Evolutionary conservation across 2,797 vertebrate species (phyloP).

Genomic region (Rhynchonycteris naso): DNA sequence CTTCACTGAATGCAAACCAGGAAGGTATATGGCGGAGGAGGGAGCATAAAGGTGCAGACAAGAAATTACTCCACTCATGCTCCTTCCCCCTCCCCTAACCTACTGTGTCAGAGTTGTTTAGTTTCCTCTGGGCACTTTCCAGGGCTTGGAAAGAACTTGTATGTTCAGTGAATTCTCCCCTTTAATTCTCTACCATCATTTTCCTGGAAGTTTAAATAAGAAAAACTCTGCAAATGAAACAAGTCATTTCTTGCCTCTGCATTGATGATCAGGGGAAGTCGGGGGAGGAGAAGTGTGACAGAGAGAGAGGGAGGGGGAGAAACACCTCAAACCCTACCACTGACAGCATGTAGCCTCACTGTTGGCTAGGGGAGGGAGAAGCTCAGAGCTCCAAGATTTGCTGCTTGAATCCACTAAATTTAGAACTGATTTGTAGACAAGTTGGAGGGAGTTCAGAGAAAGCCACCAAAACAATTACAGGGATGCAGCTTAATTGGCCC

Average conservation of each 20-base stretch:
- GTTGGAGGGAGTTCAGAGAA: constrained; percentile 78
- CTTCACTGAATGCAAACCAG: not conserved
- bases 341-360: not conserved
- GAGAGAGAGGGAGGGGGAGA: not conserved
- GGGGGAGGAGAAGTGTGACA: not conserved
- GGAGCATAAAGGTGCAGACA: not conserved
- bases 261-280: not conserved
- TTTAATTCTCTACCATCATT: constrained; percentile 54
- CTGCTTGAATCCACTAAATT: constrained; percentile 70
- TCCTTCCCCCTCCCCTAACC: not conserved
- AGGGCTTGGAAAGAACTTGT: constrained; percentile 28
- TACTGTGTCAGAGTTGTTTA: constrained; percentile 40
- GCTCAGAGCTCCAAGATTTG: constrained; percentile 59
- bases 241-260: constrained; percentile 34
- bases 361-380: constrained; percentile 19
- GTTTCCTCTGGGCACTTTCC: constrained; percentile 37
- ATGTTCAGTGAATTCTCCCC: not conserved
- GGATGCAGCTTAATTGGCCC: constrained; percentile 76
- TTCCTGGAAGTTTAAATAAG: constrained; percentile 58
- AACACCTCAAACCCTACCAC: not conserved
- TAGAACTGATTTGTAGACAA: constrained; percentile 78
- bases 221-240: constrained; percentile 57
- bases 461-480: constrained; percentile 81
- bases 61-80: not conserved
- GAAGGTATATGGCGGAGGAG: not conserved